Percentiles rank a stretch among this genome's conserved stretches.
Evolutionary conservation across 2,797 vertebrate species (phyloP).

Genomic region (Neomorphus geoffroyi): DNA sequence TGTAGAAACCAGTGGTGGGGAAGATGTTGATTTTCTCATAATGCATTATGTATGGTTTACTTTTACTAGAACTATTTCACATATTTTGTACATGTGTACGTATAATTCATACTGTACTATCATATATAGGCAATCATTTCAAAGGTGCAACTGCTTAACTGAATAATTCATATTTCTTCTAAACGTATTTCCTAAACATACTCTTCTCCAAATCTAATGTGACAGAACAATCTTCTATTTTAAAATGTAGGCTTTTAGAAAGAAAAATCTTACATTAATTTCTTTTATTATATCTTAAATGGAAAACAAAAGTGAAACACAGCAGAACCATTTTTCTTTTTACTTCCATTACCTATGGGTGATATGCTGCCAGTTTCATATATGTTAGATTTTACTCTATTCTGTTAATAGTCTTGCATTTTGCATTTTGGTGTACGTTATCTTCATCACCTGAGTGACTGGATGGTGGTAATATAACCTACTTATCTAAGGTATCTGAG

Average conservation of each 20-base stretch:
- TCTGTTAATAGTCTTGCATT: background rate
- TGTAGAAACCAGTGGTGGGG: background rate
- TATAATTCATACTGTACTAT: background rate
- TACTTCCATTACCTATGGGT: background rate
- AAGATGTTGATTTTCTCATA: background rate
- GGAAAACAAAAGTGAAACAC: background rate
- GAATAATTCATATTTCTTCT: background rate
- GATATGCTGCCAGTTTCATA: background rate
- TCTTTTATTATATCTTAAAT: background rate
- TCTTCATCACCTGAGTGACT: background rate
- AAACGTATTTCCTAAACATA: background rate
- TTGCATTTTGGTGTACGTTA: background rate
- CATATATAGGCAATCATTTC: background rate
- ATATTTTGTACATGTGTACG: background rate
- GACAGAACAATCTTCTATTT: background rate
- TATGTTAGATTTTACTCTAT: background rate
- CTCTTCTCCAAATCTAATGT: background rate
- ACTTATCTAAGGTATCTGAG: background rate
- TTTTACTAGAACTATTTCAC: background rate
- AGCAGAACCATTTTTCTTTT: background rate
- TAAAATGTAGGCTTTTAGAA: background rate
- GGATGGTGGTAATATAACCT: background rate
- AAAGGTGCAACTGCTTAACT: background rate
- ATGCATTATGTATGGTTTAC: background rate
- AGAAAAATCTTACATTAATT: background rate